phyloP scores from a whole-genome alignment of 2,797 vertebrate genomes.

The Gadopsis bispinosus region DNA sequence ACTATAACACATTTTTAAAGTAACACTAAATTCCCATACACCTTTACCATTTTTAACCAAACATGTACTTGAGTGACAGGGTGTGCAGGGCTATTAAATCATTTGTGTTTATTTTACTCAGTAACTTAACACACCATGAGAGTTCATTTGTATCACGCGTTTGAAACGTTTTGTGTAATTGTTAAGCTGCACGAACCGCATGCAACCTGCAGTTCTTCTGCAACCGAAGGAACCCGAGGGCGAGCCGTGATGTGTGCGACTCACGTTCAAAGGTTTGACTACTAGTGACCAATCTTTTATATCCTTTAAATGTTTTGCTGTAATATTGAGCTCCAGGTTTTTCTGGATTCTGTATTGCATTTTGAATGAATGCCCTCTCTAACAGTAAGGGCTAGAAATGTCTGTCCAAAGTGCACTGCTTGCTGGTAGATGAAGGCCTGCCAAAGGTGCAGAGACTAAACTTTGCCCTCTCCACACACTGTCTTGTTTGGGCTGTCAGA shows the following conservation, averaged over 20 bases:
- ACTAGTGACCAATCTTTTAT: not conserved
- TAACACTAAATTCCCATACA: not conserved
- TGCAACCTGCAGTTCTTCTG: not conserved
- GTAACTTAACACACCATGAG: not conserved
- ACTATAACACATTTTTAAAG: too few species aligned
- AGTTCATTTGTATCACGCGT: not conserved
- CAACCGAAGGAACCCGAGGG: not conserved
- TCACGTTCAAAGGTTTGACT: not conserved
- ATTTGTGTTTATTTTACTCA: not conserved
- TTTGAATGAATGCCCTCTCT: not conserved
- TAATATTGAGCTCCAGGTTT: not conserved
- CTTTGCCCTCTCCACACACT: not conserved
- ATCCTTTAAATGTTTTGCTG: not conserved
- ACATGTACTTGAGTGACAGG: not conserved
- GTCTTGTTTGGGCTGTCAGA: conserved; percentile 5
- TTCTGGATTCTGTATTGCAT: not conserved
- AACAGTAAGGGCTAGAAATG: not conserved
- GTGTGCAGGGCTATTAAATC: not conserved
- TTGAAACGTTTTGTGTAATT: not conserved
- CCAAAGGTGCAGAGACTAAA: not conserved
- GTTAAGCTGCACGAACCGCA: not conserved
- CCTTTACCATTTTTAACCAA: not conserved
- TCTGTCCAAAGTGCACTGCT: not conserved
- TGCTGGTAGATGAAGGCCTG: not conserved
- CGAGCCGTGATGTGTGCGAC: not conserved